Conservation (phyloP, 2,797 vertebrate species). For the Protonibea diacanthus region DNA sequence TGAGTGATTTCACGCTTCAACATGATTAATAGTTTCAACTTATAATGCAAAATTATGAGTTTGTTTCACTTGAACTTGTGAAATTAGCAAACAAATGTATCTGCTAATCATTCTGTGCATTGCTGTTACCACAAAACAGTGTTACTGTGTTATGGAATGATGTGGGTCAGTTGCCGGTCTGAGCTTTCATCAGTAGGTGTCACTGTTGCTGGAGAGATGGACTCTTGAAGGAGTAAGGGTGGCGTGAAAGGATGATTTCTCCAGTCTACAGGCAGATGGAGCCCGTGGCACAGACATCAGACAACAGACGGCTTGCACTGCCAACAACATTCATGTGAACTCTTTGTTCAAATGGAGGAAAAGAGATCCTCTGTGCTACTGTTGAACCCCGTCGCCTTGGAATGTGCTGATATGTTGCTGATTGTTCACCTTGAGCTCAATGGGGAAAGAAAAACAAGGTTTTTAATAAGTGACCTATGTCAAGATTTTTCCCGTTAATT, state of each 20-base stretch:
- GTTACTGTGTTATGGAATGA: constrained; percentile 5
- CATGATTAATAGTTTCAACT: no score
- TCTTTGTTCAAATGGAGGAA: constrained; percentile 48
- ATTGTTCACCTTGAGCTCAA: background rate
- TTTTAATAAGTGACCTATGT: background rate
- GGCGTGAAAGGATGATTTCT: constrained; percentile 31
- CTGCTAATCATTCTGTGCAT: background rate
- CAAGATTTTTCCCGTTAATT: background rate
- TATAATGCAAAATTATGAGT: background rate
- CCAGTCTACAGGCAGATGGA: constrained; percentile 72
- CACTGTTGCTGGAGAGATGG: constrained; percentile 55
- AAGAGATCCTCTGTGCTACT: background rate
- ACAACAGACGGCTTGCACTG: background rate
- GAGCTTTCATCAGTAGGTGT: constrained; percentile 58
- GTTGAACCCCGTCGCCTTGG: background rate
- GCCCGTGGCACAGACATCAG: constrained; percentile 49
- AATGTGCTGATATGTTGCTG: background rate
- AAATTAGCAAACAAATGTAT: background rate
- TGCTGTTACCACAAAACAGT: background rate
- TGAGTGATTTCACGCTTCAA: no score
- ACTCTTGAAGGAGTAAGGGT: background rate
- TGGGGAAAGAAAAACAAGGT: background rate
- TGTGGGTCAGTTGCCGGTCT: constrained; percentile 54
- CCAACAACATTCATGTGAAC: background rate
- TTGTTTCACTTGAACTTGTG: background rate